Evolutionary conservation across 1,140 invertebrate species (phyloP), one percentile per base, ranked within the genome.

Genomic region (Bradysia coprophila): DNA sequence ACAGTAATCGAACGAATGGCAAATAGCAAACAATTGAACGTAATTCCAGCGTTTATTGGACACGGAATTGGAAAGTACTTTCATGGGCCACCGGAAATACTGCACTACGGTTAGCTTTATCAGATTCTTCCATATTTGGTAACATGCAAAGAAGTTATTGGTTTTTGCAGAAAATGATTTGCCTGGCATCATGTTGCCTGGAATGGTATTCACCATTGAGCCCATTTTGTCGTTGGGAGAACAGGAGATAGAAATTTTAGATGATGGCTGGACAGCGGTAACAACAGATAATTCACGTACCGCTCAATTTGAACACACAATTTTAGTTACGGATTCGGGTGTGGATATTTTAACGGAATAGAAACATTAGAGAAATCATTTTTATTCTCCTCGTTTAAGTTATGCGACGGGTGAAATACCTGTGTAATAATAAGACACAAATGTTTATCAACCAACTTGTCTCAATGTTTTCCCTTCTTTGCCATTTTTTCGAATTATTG

Each of bases 151-250:
- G 13, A 28, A 28, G 24, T 28, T 22, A 32, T 43, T 43, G 13
- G 19, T 44, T 6, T 46, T 61, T 56, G 20, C 45, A 86, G 83
- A 66, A 48, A 81, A 89, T 60, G 49, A 71, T 36, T 69, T 69
- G 50, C 63, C 71, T 9, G 82, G 77, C n/a, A 50, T 63, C 22
- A 94, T 95, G 90, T 50, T 70, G 48, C 54, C 78, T 33, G 89
- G 89, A 19, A 94, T 93, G 84, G 85, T 82, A 2, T 95, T 96
- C 55, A 95, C 91, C 1, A 85, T 96, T 34, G 91, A 95, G 56
- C 92, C 92, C n/a, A 76, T 84, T 13, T 52, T 95, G 16, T 73
- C 73, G 16, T 75, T 88, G 52, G 89, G 90, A 1, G 58, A 51
- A 2, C 58, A 67, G 10, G 64, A 79, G 18, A 67, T 85, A 19